These are phyloP conservation scores for Centropus bengalensis DNA, from an alignment of 2,113 vertebrate species.

Conservation along the genomic window DNA sequence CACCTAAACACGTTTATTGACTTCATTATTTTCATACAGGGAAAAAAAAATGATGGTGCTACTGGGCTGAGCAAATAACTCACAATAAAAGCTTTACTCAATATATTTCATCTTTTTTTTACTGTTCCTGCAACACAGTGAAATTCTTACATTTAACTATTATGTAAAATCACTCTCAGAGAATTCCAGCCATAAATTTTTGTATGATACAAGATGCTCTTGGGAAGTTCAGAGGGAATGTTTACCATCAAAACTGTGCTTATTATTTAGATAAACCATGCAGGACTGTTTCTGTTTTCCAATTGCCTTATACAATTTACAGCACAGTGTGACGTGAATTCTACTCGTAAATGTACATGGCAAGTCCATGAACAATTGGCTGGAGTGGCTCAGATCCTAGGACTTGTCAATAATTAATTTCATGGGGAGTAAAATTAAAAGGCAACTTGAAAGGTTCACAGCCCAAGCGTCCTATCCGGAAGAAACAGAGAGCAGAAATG, in stretches of 20 bases:
- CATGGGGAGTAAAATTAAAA: conserved; percentile 55
- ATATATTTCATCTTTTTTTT: conserved; percentile 55
- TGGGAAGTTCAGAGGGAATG: conserved; percentile 39
- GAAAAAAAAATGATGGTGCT: conserved; percentile 61
- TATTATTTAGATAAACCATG: conserved; percentile 24
- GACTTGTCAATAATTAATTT: conserved; percentile 56
- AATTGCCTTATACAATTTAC: neutral
- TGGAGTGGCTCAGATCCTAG: neutral
- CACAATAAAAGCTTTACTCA: conserved; percentile 69
- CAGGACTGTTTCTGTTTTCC: neutral
- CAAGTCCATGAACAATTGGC: neutral
- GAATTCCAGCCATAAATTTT: conserved; percentile 51
- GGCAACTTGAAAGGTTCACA: conserved; percentile 26
- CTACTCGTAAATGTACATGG: neutral
- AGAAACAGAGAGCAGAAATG: conserved; percentile 21
- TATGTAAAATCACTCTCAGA: conserved; percentile 37
- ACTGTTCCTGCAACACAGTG: conserved; percentile 49
- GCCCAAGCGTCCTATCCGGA: conserved; percentile 12
- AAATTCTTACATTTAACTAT: conserved; percentile 50
- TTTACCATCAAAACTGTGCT: conserved; percentile 20
- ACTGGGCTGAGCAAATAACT: conserved; percentile 65
- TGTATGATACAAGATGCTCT: conserved; percentile 34
- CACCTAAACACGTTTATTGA: conserved; percentile 68
- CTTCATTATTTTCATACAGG: conserved; percentile 70
- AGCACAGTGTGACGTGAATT: neutral